These are phyloP conservation scores for Astropecten irregularis DNA, from an alignment of 53 echinoderm and acorn worm species.

Conservation along the genomic window DNA sequence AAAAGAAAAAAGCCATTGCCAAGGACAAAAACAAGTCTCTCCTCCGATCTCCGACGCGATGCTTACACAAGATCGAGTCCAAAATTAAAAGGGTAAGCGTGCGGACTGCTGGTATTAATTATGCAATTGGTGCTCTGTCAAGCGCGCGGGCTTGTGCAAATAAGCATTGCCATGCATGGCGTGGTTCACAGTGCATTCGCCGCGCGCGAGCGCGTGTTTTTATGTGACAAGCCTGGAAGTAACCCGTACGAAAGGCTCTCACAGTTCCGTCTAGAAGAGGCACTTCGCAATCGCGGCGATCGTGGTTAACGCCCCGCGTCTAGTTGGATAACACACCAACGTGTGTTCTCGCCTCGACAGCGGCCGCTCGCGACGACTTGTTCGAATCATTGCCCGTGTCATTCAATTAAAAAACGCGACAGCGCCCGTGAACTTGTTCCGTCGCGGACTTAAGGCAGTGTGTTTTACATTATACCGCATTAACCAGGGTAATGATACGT, in stretches of 20 bases:
- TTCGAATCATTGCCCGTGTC: conserved; percentile 28
- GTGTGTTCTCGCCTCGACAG: not conserved
- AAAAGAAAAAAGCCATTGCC: not conserved
- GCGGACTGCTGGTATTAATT: conserved; percentile 44
- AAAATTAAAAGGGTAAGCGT: conserved; percentile 22
- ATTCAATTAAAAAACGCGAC: conserved; percentile 42
- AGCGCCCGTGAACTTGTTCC: conserved; percentile 15
- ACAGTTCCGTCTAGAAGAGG: too few species aligned
- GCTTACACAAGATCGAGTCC: too few species aligned
- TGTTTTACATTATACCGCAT: conserved; percentile 31
- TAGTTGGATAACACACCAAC: conserved; percentile 6
- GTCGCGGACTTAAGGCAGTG: not conserved
- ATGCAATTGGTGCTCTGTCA: conserved; percentile 17
- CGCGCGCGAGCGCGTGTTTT: not conserved
- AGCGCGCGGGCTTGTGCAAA: conserved; percentile 5
- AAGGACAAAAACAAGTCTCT: not conserved
- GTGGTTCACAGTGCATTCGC: conserved; percentile 13
- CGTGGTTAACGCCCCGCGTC: too few species aligned
- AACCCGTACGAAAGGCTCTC: too few species aligned
- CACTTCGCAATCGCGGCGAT: too few species aligned
- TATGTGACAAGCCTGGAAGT: too few species aligned
- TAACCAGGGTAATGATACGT: conserved; percentile 24
- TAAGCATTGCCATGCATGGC: conserved; percentile 36
- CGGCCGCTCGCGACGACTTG: not conserved
- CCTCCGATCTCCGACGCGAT: too few species aligned